A percentile compares a stretch with the other conserved stretches of the same genome.
Conservation (phyloP, 2,113 vertebrate species). For the Phainopepla nitens region DNA sequence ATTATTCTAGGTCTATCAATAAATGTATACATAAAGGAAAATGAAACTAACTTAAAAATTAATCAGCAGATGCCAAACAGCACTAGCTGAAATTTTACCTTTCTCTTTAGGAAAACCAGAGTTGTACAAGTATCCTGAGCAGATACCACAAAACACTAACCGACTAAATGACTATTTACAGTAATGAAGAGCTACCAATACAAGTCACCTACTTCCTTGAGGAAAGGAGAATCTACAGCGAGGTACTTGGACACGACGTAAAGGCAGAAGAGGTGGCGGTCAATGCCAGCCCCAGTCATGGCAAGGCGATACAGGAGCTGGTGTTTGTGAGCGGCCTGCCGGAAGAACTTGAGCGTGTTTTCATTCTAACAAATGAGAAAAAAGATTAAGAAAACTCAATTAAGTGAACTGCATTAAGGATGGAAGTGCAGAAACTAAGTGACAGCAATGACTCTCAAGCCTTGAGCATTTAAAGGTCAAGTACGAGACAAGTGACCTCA, state of each 20-base stretch:
- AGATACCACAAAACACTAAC: not conserved
- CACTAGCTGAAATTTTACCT: not conserved
- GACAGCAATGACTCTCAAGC: not conserved
- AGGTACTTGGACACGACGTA: conserved; percentile 97
- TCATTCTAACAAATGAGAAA: conserved; percentile 69
- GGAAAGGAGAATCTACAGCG: conserved; percentile 90
- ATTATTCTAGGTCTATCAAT: not conserved
- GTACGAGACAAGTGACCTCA: not conserved
- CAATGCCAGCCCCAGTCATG: conserved; percentile 91
- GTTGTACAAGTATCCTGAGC: not conserved
- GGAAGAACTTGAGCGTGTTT: conserved; percentile 75
- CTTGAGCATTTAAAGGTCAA: not conserved
- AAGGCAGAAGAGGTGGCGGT: conserved; percentile 97
- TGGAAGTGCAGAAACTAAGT: not conserved
- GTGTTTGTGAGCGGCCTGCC: conserved; percentile 81
- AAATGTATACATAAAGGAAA: not conserved
- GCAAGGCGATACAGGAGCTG: conserved; percentile 88
- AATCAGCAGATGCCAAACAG: not conserved
- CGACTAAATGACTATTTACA: not conserved
- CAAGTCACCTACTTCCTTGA: conserved; percentile 81
- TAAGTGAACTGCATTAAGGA: not conserved
- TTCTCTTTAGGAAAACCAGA: not conserved
- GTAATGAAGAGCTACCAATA: not conserved
- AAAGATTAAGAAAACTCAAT: not conserved
- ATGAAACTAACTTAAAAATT: not conserved